Evolutionary conservation across 2,113 vertebrate species (phyloP), one percentile per base, ranked within the genome.

Genomic region (Eptatretus burgeri): DNA sequence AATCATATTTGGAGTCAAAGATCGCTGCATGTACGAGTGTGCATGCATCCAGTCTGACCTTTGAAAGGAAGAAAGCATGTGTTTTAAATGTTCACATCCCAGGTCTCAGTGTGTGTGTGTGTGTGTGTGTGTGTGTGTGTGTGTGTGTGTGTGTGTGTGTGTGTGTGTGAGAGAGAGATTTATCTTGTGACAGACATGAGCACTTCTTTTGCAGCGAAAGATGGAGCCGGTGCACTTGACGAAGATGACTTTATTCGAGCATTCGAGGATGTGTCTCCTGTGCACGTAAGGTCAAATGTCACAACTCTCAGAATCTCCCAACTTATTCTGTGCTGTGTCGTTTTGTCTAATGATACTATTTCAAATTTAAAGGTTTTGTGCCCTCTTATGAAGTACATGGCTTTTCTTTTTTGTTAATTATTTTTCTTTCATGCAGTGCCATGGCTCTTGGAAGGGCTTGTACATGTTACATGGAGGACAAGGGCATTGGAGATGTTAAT

Each of bases 181-280:
- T 56, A 56, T 10, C 56, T 20, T 20, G 20, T 20, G n/a, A 20
- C 56, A 13, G 20, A 60, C 56, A 20, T 17, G 56, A 60, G n/a
- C 56, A 60, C 56, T 20, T 60, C n/a, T 1, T n/a, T n/a, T 20
- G n/a, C 56, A 60, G 56, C n/a, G 56, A n/a, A 76, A 87, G 93
- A 69, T 82, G 81, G 66, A 83, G 79, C 89, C 10, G 91, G 91
- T 66, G 91, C 83, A 52, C 79, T 98, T 2, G 91, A 98, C 71
- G 91, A 94, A 69, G 89, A 94, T 66, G 91, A 98, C 67, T 95
- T 98, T 67, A 86, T 87, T 65, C 86, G 84, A 73, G 80, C 82
- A 51, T 98, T 91, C 74, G 87, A 93, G 65, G 91, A 98, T 50
- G 91, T 86, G 20, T 87, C 91, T 64, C 67, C 77, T 1, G 74